Conservation (phyloP, 30 jellyfish, hydroid and myxozoan genomes). For the Hydra vulgaris region DNA sequence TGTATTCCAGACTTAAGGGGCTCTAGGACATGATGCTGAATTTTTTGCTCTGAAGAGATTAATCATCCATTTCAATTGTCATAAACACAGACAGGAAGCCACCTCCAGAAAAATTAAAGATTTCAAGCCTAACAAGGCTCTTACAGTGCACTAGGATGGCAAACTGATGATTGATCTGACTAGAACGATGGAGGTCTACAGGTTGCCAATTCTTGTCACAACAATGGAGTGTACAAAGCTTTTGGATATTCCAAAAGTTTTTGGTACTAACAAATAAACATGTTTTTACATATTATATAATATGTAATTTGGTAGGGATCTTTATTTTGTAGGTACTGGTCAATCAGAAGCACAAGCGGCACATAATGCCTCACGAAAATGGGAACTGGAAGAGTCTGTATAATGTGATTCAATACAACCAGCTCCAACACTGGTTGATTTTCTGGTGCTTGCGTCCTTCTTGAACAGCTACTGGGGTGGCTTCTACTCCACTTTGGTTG, state of each 20-base stretch:
- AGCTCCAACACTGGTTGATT: too few relatives aligned
- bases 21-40: background rate
- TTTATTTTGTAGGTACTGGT: background rate
- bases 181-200: background rate
- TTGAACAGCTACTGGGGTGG: background rate
- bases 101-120: background rate
- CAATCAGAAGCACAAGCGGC: background rate
- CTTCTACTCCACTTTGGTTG: too few relatives aligned
- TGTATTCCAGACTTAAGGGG: background rate
- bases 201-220: background rate
- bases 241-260: background rate
- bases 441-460: too few relatives aligned
- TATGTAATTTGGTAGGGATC: too few relatives aligned
- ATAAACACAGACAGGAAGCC: background rate
- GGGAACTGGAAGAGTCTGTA: background rate
- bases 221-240: background rate
- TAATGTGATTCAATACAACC: background rate
- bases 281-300: too few relatives aligned
- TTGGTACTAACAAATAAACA: background rate
- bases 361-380: background rate
- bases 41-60: background rate
- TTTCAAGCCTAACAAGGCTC: background rate
- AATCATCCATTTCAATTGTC: background rate
- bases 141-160: conserved; percentile 2
- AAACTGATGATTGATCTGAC: background rate